Evolutionary conservation across 2,113 vertebrate species (phyloP), one percentile per base, ranked within the genome.

Genomic region (Chaetura pelagica): DNA sequence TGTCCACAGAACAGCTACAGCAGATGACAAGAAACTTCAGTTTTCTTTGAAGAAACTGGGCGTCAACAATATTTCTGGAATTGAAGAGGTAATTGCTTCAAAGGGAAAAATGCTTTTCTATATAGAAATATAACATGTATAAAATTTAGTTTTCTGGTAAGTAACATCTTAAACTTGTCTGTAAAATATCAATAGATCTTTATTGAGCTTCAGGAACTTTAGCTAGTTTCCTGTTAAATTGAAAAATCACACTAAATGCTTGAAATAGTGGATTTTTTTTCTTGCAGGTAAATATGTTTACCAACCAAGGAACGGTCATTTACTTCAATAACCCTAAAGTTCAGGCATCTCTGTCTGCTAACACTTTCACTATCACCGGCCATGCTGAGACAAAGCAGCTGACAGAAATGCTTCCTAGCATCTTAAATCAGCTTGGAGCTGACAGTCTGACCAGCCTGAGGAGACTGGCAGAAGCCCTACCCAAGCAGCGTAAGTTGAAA

Each of bases 301-400:
- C 99, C 98, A 99, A 99, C 97, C 99, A 99, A 96, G 99, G 99
- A 89, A 99, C 99, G 89, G 99, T 99, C 91, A 99, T 99, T 96
- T 99, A 99, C 95, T 99, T 99, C 97, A 99, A 99, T 98, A 99
- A 99, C 76, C 99, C 99, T 91, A 99, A 99, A 98, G 99, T 99
- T 84, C 99, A 99, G 97, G 99, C 99, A 44, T 99, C 99, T 30
- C 97, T 99, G 79, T 98, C 99, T 68, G 99, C 99, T 88, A 99
- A 99, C 97, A 99, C 99, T 94, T 99, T 99, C 97, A 99, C 99
- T 96, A 99, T 99, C 96, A 99, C 98, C 8, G 99, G 99, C 84
- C 99, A 99, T 59, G 99, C 99, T 24, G 99, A 99, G 98, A 99
- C 98, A 96, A 99, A 99, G 97, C 99, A 99, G 97, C 98, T 99